Evolutionary conservation across 2,113 vertebrate species (phyloP).

Genomic region (Nannobrachium achirus): DNA sequence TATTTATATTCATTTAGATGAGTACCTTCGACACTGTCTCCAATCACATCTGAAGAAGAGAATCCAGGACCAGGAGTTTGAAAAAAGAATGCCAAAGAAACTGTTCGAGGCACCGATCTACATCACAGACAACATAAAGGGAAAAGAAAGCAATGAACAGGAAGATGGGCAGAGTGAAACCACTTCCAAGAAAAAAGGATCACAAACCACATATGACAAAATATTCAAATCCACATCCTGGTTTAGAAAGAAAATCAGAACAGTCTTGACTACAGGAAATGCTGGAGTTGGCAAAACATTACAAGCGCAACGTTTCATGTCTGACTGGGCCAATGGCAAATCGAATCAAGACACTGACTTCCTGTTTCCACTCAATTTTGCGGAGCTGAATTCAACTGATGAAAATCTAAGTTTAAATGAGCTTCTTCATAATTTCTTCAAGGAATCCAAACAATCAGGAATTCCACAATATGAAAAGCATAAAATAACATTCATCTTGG

Average conservation of each 20-base stretch:
- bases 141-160: neutral
- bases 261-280: neutral
- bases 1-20: neutral
- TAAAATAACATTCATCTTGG: slow-evolving; percentile 31
- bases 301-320: neutral
- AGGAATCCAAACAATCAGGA: neutral
- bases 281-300: neutral
- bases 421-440: neutral
- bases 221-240: neutral
- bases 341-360: neutral
- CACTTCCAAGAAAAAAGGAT: neutral
- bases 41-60: neutral
- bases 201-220: neutral
- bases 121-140: too few relatives aligned
- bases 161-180: neutral
- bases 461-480: neutral
- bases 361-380: neutral
- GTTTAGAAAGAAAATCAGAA: neutral
- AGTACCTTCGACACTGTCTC: neutral
- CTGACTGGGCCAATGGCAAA: neutral
- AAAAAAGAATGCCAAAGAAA: neutral
- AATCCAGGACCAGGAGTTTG: neutral
- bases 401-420: neutral
- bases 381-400: neutral
- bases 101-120: neutral